These are phyloP conservation scores for Grantiella picta DNA, from an alignment of 2,113 vertebrate genomes.

Conservation along the genomic window DNA sequence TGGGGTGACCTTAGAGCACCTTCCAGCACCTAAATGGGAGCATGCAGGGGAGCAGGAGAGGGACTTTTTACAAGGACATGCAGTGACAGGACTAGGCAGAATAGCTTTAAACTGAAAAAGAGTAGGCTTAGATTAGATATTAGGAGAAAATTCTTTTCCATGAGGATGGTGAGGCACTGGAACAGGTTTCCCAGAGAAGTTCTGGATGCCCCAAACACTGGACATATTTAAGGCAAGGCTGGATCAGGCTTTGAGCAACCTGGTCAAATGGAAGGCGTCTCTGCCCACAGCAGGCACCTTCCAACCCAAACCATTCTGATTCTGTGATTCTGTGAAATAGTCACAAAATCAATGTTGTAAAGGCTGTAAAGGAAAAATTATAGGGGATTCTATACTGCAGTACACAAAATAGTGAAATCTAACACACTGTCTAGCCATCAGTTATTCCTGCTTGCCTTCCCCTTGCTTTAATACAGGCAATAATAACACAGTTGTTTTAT, in stretches of 20 bases:
- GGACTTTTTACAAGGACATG: background rate
- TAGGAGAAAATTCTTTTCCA: background rate
- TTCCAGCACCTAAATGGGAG: background rate
- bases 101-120: background rate
- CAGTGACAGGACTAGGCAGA: background rate
- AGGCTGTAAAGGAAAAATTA: background rate
- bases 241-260: background rate
- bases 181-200: background rate
- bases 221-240: background rate
- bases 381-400: background rate
- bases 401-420: background rate
- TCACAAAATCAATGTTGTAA: background rate
- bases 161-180: background rate
- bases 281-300: background rate
- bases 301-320: background rate
- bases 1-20: background rate
- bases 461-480: background rate
- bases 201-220: background rate
- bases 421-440: background rate
- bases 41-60: background rate
- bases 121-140: background rate
- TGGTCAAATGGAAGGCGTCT: background rate
- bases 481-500: background rate
- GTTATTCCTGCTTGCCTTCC: background rate
- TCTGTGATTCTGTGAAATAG: background rate